phyloP scores from a whole-genome alignment of 2,113 vertebrate genomes.

The Psammodynastes pulverulentus region DNA sequence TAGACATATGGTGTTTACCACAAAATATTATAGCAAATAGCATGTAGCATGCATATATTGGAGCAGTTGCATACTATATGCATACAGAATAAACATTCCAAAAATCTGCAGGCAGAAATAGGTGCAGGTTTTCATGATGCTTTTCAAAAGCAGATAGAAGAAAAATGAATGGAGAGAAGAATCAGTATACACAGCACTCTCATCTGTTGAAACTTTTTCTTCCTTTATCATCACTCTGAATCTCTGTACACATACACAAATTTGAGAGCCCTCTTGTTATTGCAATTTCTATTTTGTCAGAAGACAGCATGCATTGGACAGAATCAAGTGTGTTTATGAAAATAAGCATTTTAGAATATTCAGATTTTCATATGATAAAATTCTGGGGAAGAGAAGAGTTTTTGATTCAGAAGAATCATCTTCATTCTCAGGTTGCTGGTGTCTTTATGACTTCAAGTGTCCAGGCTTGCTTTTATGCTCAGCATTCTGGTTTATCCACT shows the following conservation, averaged over 20 bases:
- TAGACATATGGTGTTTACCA: not conserved
- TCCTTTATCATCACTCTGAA: not conserved
- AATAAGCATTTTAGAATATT: not conserved
- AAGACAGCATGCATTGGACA: not conserved
- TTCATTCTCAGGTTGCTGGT: not conserved
- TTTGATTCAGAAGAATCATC: not conserved
- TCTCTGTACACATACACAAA: not conserved
- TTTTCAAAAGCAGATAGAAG: not conserved
- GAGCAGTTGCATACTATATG: not conserved
- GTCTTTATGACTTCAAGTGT: not conserved
- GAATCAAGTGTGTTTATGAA: not conserved
- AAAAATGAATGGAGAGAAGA: not conserved
- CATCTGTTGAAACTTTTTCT: not conserved
- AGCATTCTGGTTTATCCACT: not conserved
- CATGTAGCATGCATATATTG: not conserved
- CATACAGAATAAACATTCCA: not conserved
- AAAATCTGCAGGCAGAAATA: not conserved
- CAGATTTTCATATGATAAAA: not conserved
- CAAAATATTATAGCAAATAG: not conserved
- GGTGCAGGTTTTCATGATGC: not conserved
- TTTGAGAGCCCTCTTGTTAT: not conserved
- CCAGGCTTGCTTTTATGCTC: not conserved
- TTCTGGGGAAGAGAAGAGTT: conserved; percentile 5
- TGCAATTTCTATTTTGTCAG: not conserved
- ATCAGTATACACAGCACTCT: not conserved